Conservation (phyloP, 2,113 vertebrate species). For the Pelusios castaneus region DNA sequence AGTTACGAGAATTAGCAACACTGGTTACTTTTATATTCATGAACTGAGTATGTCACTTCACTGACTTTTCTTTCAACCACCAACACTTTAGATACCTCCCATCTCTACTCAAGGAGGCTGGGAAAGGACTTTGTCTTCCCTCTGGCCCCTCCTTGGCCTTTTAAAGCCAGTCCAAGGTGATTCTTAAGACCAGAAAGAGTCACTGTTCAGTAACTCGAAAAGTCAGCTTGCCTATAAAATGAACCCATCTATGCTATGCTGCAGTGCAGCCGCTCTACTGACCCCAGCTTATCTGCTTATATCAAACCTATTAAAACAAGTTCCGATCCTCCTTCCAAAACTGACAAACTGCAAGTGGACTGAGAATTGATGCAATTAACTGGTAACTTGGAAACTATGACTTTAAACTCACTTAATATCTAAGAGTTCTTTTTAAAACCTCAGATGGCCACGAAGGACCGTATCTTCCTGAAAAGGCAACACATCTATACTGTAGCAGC, state of each 20-base stretch:
- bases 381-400: neutral
- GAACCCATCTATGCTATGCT: no score
- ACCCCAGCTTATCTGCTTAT: neutral
- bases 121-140: neutral
- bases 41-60: fast-evolving
- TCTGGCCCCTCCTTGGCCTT: neutral
- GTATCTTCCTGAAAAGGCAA: neutral
- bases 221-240: no score
- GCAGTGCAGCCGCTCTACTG: neutral
- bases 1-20: neutral
- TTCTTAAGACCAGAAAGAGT: neutral
- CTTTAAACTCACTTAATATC: neutral
- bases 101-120: neutral
- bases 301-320: neutral
- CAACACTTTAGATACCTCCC: neutral
- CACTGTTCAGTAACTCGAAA: neutral
- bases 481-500: neutral
- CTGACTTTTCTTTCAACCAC: neutral
- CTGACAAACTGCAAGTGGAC: neutral
- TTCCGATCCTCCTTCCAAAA: neutral
- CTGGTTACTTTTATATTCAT: neutral
- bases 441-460: fast-evolving
- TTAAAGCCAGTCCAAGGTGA: neutral
- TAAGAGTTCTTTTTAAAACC: neutral
- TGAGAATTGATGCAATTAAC: neutral